phyloP scores from a whole-genome alignment of 37 sponge, comb jelly and placozoan species.

The Chondrosia reniformis region DNA sequence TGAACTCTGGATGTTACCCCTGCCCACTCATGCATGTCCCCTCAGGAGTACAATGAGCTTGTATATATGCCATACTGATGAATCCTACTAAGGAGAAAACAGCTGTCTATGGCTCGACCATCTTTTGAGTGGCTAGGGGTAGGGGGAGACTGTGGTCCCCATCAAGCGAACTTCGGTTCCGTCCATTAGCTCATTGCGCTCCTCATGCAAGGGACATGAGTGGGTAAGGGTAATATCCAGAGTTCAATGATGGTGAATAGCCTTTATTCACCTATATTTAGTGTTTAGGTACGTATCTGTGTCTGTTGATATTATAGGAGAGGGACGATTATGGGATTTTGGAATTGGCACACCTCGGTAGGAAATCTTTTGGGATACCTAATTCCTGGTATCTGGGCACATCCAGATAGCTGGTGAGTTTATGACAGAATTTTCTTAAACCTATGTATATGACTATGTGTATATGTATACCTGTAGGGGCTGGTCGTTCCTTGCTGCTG shows the following conservation, averaged over 20 bases:
- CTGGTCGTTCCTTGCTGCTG: conserved; percentile 53
- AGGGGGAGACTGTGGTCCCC: no score
- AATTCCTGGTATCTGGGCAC: conserved; percentile 82
- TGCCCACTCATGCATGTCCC: not conserved
- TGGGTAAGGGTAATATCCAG: no score
- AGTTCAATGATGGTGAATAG: not conserved
- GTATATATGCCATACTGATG: no score
- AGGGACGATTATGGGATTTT: conserved; percentile 92
- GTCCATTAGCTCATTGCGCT: no score
- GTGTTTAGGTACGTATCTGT: not conserved
- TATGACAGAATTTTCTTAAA: no score
- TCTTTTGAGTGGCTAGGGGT: no score
- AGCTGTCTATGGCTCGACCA: no score
- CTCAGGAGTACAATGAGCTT: not conserved
- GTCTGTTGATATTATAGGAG: conserved; percentile 42
- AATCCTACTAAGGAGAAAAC: no score
- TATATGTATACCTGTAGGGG: conserved; percentile 4
- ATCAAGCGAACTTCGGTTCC: no score
- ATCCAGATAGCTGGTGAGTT: conserved; percentile 17
- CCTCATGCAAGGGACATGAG: no score
- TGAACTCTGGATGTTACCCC: not conserved
- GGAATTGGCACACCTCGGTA: conserved; percentile 92
- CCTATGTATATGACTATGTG: not conserved
- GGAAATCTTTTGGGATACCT: conserved; percentile 92
- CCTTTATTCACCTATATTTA: not conserved